phyloP scores from a whole-genome alignment of 2,888 invertebrate genomes.

The Caenorhabditis auriculariae region DNA sequence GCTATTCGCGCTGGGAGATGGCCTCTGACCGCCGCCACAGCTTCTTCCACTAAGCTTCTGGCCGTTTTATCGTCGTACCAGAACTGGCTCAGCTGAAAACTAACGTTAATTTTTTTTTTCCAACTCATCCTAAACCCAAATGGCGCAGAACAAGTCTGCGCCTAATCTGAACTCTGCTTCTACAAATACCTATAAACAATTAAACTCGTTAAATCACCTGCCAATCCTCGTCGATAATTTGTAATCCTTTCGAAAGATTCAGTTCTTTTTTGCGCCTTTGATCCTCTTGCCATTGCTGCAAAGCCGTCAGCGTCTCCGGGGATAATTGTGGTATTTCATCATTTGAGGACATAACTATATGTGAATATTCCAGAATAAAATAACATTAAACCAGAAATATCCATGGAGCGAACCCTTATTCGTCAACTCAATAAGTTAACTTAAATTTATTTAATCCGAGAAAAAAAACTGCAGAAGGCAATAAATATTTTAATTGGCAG shows the following conservation, averaged over 20 bases:
- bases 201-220: slow-evolving; percentile 23
- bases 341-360: background rate
- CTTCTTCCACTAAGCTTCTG: slow-evolving; percentile 25
- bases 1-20: slow-evolving; percentile 22
- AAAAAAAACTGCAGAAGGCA: background rate
- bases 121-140: too few species aligned
- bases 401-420: background rate
- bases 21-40: slow-evolving; percentile 14
- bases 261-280: slow-evolving; percentile 4
- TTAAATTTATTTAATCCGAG: too few species aligned
- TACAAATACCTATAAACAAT: too few species aligned
- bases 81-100: slow-evolving; percentile 89
- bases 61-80: slow-evolving; percentile 89
- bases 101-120: too few species aligned
- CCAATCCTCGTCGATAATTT: slow-evolving; percentile 42
- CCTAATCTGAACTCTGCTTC: too few species aligned
- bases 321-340: slow-evolving; percentile 33
- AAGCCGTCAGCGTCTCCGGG: slow-evolving; percentile 34
- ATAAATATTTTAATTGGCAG: background rate
- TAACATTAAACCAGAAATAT: background rate
- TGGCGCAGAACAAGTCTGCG: too few species aligned
- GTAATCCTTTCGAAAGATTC: background rate
- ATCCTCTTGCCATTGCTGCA: slow-evolving; percentile 19
- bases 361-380: background rate
- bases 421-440: too few species aligned